A percentile compares a stretch with the other conserved stretches of the same genome.
Evolutionary conservation across 2,113 vertebrate species (phyloP).

Genomic region (Mormyrus iriodes): DNA sequence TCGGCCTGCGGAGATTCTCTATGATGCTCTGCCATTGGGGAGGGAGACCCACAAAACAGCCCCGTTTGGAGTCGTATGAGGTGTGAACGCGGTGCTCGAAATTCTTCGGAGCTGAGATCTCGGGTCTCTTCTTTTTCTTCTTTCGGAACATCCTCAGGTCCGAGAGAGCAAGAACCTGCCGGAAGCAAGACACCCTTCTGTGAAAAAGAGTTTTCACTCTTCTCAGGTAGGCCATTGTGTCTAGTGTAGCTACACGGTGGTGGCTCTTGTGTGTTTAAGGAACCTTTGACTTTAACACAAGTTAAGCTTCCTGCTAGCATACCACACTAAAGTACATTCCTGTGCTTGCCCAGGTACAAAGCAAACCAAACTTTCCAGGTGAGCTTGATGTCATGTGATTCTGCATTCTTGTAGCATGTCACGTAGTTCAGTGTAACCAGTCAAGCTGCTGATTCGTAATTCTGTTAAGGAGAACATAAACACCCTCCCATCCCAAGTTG

Average conservation of each 20-base stretch:
- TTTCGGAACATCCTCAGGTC: constrained; percentile 86
- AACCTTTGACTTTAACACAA: neutral
- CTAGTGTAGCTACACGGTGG: neutral
- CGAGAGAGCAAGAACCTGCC: constrained; percentile 38
- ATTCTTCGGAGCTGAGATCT: constrained; percentile 92
- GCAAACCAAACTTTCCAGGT: constrained; percentile 6
- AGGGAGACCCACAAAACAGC: constrained; percentile 88
- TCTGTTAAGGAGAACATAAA: neutral
- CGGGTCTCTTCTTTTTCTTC: constrained; percentile 97
- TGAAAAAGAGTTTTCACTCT: neutral
- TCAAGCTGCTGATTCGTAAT: neutral
- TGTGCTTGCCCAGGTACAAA: neutral
- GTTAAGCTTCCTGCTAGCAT: neutral
- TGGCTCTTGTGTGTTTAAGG: too few species aligned
- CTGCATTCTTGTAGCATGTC: neutral
- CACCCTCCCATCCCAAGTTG: neutral
- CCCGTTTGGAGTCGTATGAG: constrained; percentile 86
- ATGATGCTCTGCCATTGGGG: constrained; percentile 96
- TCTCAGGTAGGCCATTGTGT: neutral
- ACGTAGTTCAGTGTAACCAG: neutral
- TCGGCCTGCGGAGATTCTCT: constrained; percentile 85
- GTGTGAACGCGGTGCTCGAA: constrained; percentile 97
- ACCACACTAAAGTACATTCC: neutral
- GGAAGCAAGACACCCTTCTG: constrained; percentile 33
- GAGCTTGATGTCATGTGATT: constrained; percentile 1